Base-by-base conservation (phyloP, 30 jellyfish, hydroid and myxozoan species). In the Pelagia noctiluca region DNA sequence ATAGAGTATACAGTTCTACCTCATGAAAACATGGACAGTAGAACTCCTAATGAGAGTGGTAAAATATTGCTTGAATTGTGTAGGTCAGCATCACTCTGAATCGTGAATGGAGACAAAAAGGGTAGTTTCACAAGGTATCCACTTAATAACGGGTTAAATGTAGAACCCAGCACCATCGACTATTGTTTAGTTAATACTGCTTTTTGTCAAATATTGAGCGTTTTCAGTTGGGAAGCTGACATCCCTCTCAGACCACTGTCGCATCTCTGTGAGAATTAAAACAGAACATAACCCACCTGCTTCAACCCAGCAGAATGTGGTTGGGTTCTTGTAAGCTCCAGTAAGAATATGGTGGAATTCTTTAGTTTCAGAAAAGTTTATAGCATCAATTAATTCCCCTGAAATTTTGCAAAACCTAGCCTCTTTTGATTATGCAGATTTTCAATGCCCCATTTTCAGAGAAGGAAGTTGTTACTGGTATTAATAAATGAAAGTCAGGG, bases 1-100 rank as follows among this genome's bases (percentile, higher is more conserved):
- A 24, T 13, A 31, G 60, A 25, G n/a, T 48, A 64, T 22, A 16
- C 8, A 25, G 34, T 0, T 22, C n/a, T 30, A 16, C 23, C 50
- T 4, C 19, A 50, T 12, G 50, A 0, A 64, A 30, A 64, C 49
- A 22, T 64, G 50, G 78, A 64, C 50, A 0, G n/a, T 21, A 64
- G 78, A 30, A 50, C 50, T 22, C 78, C 78, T 16, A 64, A 64
- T 31, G 78, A 64, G 78, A 64, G 50, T 64, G 78, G 78, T 12
- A 64, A 64, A 64, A 4, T 30, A 7, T 35, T 21, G n/a, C 78
- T 64, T 22, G 50, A 64, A 42, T 42, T 5, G 16, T 42, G 57
- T 42, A 42, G 8, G 57, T 42, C 57, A 42, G 57, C 57, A 42
- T 42, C 57, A 42, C 57, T 42, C 57, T 5, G 57, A 42, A 42